Evolutionary conservation across 2,888 invertebrate genomes (phyloP), one percentile per base, ranked within the genome.

Genomic region (Macropis europaea): DNA sequence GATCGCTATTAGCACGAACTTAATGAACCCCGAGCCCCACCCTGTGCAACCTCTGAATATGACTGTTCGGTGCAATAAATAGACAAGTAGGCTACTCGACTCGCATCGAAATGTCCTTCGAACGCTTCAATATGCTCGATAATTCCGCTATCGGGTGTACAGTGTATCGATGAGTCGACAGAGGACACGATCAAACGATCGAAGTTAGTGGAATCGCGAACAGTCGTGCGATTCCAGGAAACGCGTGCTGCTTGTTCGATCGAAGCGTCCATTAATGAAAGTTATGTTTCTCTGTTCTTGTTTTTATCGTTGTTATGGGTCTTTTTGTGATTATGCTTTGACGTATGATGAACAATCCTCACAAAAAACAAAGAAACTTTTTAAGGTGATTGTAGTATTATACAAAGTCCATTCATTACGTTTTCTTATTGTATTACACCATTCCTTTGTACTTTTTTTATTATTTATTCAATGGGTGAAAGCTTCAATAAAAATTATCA

Each of bases 1-100:
- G 75, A 75, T 64, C 73, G 75, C 69, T 43, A 73, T 75, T 69
- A 66, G 59, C 68, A 30, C 50, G 54, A 62, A 75, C 75, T 70
- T 76, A 76, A 76, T 66, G 76, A 73, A 67, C 62, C 70, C 48
- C 36, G 63, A 32, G 53, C 42, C 53, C 54, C 54, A 45, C 53
- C 42, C 66, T 50, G 57, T 71, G n/a, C n/a, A 74, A 62, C 61
- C 57, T 47, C 54, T 52, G 61, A 43, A 70, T 52, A 64, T 48
- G 68, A 63, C 61, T 34, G 36, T 47, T 17, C 36, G 34, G 38
- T 40, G 45, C 59, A 42, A 61, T 69, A 72, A 75, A 75, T 61
- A 47, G 38, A 45, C 54, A 59, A 69, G 57, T 59, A 38, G 71
- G 47, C 24, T 43, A 34, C 45, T 42, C 61, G 30, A 22, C 13